Evolutionary conservation across 2,113 vertebrate species (phyloP).

Genomic region (Megaleporinus macrocephalus): DNA sequence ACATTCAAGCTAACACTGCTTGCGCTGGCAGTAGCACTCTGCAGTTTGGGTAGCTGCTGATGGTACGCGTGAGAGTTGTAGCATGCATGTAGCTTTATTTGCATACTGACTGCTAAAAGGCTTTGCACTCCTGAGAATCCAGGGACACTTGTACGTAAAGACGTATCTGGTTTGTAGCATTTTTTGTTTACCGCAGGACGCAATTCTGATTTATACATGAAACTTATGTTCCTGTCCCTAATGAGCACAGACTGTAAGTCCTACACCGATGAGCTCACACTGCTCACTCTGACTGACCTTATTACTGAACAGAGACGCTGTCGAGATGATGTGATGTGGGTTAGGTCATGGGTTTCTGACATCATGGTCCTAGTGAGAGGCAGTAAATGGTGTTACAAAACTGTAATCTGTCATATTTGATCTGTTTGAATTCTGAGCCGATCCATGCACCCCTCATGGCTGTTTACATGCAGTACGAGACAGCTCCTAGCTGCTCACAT

Average conservation of each 20-base stretch:
- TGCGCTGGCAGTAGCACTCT: too few relatives aligned
- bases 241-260: not conserved
- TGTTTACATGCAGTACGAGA: not conserved
- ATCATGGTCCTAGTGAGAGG: not conserved
- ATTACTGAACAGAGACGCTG: not conserved
- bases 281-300: constrained; percentile 2
- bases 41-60: too few relatives aligned
- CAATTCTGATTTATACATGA: too few relatives aligned
- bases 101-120: too few relatives aligned
- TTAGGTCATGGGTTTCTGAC: constrained; percentile 16
- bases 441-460: not conserved
- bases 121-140: too few relatives aligned
- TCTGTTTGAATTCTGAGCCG: not conserved
- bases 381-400: constrained; percentile 11
- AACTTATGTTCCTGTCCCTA: not conserved
- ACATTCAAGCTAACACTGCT: too few relatives aligned
- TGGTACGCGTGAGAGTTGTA: too few relatives aligned
- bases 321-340: not conserved
- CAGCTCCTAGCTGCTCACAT: not conserved
- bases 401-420: not conserved
- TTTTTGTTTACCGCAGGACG: too few relatives aligned
- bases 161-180: too few relatives aligned
- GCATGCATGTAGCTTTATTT: too few relatives aligned
- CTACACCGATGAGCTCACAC: not conserved
- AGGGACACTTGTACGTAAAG: too few relatives aligned